A percentile compares a stretch with the other conserved stretches of the same genome.
phyloP scores from a whole-genome alignment of 2,113 vertebrate genomes.

The Candoia aspera region DNA sequence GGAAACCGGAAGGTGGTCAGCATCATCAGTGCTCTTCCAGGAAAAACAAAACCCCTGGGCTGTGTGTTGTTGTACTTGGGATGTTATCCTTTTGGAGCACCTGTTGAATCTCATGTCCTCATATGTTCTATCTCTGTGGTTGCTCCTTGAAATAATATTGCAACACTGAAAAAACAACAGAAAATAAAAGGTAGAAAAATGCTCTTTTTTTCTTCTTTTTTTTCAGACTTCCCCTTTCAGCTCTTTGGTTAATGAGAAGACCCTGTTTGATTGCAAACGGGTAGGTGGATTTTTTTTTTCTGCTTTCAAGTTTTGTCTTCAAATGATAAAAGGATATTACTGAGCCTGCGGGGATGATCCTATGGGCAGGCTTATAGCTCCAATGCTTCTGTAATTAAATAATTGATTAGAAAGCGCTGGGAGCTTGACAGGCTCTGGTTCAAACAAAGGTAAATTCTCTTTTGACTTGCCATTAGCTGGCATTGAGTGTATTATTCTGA shows the following conservation, averaged over 20 bases:
- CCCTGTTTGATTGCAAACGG: slow-evolving; percentile 63
- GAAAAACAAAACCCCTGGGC: not conserved
- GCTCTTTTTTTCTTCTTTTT: slow-evolving; percentile 26
- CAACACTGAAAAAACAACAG: not conserved
- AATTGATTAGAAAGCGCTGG: not conserved
- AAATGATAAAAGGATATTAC: not conserved
- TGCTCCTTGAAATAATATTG: not conserved
- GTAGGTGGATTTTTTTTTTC: slow-evolving; percentile 44
- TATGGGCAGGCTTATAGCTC: not conserved
- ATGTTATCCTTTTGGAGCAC: not conserved
- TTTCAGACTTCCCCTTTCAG: slow-evolving; percentile 71
- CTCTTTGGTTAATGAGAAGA: slow-evolving; percentile 64
- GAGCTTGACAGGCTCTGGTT: not conserved
- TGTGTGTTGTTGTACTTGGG: not conserved
- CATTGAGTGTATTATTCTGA: not conserved
- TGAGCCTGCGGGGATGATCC: not conserved
- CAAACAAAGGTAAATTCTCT: slow-evolving; percentile 5
- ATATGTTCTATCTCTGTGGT: not conserved
- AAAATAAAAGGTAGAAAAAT: not conserved
- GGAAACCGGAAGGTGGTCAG: not conserved
- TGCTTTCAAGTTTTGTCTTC: not conserved
- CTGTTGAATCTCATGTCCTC: not conserved
- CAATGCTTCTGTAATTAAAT: slow-evolving; percentile 2
- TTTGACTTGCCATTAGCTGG: not conserved
- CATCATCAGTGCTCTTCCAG: not conserved